Evolutionary conservation across 2,113 vertebrate species (phyloP).

Genomic region (Salvelinus alpinus): DNA sequence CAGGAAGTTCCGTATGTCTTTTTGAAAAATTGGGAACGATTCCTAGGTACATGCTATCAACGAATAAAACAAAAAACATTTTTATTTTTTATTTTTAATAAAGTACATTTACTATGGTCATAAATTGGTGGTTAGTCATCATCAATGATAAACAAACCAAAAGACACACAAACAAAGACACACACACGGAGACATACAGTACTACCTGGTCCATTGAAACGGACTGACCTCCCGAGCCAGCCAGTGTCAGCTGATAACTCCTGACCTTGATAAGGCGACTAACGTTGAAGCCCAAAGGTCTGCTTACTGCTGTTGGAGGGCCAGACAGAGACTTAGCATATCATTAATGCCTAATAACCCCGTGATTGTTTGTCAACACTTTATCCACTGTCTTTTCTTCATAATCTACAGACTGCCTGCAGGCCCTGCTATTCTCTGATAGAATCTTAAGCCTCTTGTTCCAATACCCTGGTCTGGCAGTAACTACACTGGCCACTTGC

Average conservation of each 20-base stretch:
- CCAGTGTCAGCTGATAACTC: constrained; percentile 68
- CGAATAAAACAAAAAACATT: too few relatives aligned
- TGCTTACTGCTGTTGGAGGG: constrained; percentile 61
- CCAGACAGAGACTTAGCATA: constrained; percentile 76
- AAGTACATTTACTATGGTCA: too few relatives aligned
- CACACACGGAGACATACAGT: constrained; percentile 28
- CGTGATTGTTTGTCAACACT: constrained; percentile 80
- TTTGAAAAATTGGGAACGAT: too few relatives aligned
- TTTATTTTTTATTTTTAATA: too few relatives aligned
- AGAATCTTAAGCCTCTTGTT: constrained; percentile 83
- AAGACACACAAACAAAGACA: constrained; percentile 16
- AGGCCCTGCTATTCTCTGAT: constrained; percentile 67
- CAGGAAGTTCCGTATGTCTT: too few relatives aligned
- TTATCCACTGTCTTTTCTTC: constrained; percentile 70
- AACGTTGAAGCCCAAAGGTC: constrained; percentile 62
- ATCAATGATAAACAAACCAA: neutral
- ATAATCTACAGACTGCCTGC: constrained; percentile 77
- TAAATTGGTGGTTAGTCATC: too few relatives aligned
- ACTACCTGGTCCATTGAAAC: constrained; percentile 46
- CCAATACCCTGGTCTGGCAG: constrained; percentile 74
- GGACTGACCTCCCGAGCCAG: constrained; percentile 47
- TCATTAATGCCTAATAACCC: constrained; percentile 80
- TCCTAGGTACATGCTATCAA: too few relatives aligned
- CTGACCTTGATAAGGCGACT: constrained; percentile 76
- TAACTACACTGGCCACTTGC: constrained; percentile 74